Conservation (phyloP, 1,140 invertebrate genomes). For the Pseudachorutes palmiensis region DNA sequence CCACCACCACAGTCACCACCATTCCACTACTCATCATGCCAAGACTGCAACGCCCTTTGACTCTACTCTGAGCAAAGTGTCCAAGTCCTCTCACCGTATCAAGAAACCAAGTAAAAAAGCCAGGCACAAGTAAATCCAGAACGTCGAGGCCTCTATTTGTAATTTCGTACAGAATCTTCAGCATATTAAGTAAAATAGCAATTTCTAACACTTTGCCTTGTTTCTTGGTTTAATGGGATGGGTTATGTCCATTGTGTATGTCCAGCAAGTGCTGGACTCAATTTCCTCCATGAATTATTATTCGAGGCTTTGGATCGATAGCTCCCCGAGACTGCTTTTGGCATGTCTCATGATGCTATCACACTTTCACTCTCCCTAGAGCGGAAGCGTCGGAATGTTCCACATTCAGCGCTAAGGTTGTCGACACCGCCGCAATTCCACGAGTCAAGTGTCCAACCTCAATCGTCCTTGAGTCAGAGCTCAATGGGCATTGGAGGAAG, state of each 20-base stretch:
- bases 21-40: constrained; percentile 5
- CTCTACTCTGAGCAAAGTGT: constrained; percentile 43
- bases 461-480: constrained; percentile 4
- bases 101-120: constrained; percentile 44
- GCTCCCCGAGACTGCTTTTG: background rate
- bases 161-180: too few species aligned
- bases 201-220: too few species aligned
- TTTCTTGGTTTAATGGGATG: too few species aligned
- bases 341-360: background rate
- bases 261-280: too few species aligned
- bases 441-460: background rate
- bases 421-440: background rate
- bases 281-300: too few species aligned
- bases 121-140: constrained; percentile 39
- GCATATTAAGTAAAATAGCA: too few species aligned
- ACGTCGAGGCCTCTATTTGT: too few species aligned
- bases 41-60: constrained; percentile 25
- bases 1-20: constrained; percentile 33
- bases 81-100: constrained; percentile 44
- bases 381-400: constrained; percentile 5
- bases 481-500: constrained; percentile 24
- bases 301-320: background rate
- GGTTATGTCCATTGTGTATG: too few species aligned
- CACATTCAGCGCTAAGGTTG: background rate
- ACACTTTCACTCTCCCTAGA: constrained; percentile 1